Conservation (phyloP, 2,113 vertebrate species). For the Seriola dumerili region DNA sequence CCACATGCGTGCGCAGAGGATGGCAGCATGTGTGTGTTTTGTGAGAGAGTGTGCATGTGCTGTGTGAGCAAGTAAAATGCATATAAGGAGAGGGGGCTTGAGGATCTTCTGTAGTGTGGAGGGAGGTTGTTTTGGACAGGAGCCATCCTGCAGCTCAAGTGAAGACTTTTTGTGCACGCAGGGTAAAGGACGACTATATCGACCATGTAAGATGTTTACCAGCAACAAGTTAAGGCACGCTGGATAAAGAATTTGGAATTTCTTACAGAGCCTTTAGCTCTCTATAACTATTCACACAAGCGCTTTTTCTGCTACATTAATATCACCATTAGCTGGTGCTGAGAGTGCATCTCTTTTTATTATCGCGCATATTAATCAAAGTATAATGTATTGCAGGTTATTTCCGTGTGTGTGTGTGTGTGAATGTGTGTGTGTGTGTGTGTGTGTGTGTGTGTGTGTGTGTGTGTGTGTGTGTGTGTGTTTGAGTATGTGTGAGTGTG, state of each 20-base stretch:
- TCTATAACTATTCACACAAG: constrained; percentile 28
- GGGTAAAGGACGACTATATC: constrained; percentile 72
- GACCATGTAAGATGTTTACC: constrained; percentile 62
- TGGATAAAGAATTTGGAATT: constrained; percentile 51
- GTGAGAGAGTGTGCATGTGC: constrained; percentile 57
- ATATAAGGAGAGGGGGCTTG: constrained; percentile 77
- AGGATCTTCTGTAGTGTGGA: constrained; percentile 76
- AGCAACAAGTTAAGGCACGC: constrained; percentile 64
- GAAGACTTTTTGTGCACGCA: constrained; percentile 64
- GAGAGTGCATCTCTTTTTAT: constrained; percentile 28
- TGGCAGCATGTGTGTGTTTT: constrained; percentile 64
- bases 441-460: constrained; percentile 39
- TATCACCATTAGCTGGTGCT: constrained; percentile 37
- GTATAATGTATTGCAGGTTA: constrained; percentile 46
- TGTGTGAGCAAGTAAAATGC: constrained; percentile 72
- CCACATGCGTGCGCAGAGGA: constrained; percentile 80
- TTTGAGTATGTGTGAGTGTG: constrained; percentile 51
- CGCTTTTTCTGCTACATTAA: constrained; percentile 54
- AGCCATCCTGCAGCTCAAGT: constrained; percentile 78
- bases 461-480: constrained; percentile 35
- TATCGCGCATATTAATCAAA: constrained; percentile 38
- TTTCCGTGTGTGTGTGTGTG: neutral
- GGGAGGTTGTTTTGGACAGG: constrained; percentile 78
- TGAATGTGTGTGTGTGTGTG: constrained; percentile 31
- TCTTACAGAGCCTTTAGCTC: constrained; percentile 37